Evolutionary conservation across 2,113 vertebrate genomes (phyloP), one percentile per base, ranked within the genome.

Genomic region (Lasiurus borealis): DNA sequence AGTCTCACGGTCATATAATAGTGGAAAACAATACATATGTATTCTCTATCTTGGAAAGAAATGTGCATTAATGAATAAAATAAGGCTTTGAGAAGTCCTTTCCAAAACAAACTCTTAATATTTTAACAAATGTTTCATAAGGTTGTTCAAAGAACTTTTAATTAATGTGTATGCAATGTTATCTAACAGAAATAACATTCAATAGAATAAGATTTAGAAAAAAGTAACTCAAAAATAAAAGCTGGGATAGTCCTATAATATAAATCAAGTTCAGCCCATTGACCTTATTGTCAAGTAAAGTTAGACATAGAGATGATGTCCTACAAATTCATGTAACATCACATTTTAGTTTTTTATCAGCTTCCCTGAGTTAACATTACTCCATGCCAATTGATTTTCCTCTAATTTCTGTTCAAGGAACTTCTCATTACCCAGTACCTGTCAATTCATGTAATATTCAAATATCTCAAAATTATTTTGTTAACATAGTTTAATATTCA

Each of bases 191-290:
- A 83, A n/a, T 15, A 75, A 36, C 16, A 78, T 48, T 83, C 31
- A 82, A 50, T 27, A 83, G 21, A 92, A 81, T 25, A 68, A 0
- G 52, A 29, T 82, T 96, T 85, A 68, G 77, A 16, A 92, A 85
- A 92, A 77, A 85, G 2, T 96, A 13, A 64, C 77, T 88, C 29
- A 77, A 50, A 93, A 85, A 83, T 54, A 83, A 87, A 92, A 90
- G 16, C 31, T 71, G 19, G 21, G 52, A 66, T 23, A 94, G 8
- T 8, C 8, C 23, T 87, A n/a, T 68, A 85, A 85, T 95, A 93
- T 86, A 89, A 94, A 71, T 71, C 18, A 88, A 82, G 57, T 57
- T 15, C 31, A 90, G 29, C 1, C 2, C 16, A 90, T 40, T 62
- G 36, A 88, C 34, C 19, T 85, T 72, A 88, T 44, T 77, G 73